phyloP scores from a whole-genome alignment of 2,113 vertebrate genomes.

The Colaptes auratus region DNA sequence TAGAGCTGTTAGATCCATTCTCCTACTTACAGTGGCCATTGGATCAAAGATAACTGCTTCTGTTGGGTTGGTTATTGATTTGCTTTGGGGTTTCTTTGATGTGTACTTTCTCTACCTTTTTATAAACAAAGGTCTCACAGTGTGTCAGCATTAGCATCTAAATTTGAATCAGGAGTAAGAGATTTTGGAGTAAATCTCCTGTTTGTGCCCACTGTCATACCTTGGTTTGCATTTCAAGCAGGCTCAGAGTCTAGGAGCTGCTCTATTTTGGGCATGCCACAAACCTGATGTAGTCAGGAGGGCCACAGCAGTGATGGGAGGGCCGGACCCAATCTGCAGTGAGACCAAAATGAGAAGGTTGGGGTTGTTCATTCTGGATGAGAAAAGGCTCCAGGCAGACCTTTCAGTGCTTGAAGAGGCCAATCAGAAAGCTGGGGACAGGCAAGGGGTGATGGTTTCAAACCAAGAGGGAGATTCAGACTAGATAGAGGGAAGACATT shows the following conservation, averaged over 20 bases:
- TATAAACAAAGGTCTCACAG: background rate
- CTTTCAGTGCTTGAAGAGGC: background rate
- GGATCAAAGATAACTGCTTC: background rate
- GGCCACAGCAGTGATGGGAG: background rate
- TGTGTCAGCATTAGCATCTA: background rate
- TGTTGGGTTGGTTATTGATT: background rate
- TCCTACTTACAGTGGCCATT: background rate
- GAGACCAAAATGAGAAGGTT: background rate
- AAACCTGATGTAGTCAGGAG: background rate
- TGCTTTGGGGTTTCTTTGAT: background rate
- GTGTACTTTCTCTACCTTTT: background rate
- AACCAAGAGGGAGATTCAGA: background rate
- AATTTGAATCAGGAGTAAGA: background rate
- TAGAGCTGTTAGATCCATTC: background rate
- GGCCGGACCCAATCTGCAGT: background rate
- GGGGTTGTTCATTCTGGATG: background rate
- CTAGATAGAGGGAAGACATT: background rate
- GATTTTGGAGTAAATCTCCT: background rate
- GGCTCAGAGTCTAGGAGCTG: background rate
- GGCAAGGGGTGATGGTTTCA: background rate
- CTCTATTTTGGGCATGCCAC: background rate
- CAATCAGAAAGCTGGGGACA: background rate
- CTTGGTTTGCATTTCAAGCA: background rate
- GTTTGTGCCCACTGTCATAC: rapidly evolving
- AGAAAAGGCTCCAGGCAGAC: background rate